phyloP scores from a whole-genome alignment of 2,797 vertebrate genomes.

The Enteromius viviparus region DNA sequence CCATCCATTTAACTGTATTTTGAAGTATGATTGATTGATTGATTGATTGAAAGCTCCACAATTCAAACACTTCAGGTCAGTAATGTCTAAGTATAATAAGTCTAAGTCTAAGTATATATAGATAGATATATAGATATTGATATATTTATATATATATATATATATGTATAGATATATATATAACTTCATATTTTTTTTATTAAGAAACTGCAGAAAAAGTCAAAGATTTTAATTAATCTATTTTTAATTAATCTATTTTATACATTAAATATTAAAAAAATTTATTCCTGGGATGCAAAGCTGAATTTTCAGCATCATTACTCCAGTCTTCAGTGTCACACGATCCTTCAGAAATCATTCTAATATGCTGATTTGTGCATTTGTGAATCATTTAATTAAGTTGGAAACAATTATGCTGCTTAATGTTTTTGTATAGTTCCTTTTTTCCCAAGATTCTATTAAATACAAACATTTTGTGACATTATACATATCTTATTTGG shows the following conservation, averaged over 20 bases:
- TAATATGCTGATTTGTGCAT: conserved; percentile 1
- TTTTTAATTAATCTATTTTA: too few relatives aligned
- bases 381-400: too few relatives aligned
- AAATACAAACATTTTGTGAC: background rate
- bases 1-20: background rate
- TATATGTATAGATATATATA: too few relatives aligned
- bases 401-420: background rate
- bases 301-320: background rate
- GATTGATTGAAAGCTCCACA: too few relatives aligned
- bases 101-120: too few relatives aligned
- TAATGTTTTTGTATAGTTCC: background rate
- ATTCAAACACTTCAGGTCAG: background rate
- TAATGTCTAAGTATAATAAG: background rate
- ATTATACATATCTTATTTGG: background rate
- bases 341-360: background rate
- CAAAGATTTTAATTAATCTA: too few relatives aligned
- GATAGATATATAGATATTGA: too few relatives aligned
- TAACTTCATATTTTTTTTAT: too few relatives aligned
- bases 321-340: background rate
- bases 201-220: too few relatives aligned
- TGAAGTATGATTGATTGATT: too few relatives aligned
- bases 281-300: background rate
- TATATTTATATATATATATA: too few relatives aligned
- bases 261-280: background rate
- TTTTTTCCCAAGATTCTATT: background rate